Conservation (phyloP, 2,113 vertebrate species). For the Tachycineta bicolor region DNA sequence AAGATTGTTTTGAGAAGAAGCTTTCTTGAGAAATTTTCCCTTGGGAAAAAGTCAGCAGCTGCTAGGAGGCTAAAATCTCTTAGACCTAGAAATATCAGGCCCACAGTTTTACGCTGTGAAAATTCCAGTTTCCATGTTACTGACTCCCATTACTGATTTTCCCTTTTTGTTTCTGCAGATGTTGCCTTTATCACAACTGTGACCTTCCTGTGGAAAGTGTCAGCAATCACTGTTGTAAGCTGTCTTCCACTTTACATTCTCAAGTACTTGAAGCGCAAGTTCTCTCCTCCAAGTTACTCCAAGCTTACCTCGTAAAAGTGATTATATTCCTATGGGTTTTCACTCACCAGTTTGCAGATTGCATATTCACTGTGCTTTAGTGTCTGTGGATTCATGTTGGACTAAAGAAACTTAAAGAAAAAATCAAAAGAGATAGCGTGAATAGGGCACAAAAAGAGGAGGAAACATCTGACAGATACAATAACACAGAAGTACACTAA, state of each 20-base stretch:
- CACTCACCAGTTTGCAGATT: constrained; percentile 13
- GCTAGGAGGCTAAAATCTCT: too few relatives aligned
- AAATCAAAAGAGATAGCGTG: neutral
- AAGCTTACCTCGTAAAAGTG: constrained; percentile 88
- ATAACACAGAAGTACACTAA: constrained; percentile 1
- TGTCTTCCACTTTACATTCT: constrained; percentile 98
- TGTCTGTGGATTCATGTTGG: constrained; percentile 1
- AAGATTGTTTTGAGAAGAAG: too few relatives aligned
- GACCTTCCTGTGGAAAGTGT: constrained; percentile 98
- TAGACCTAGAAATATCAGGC: too few relatives aligned
- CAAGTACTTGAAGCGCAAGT: constrained; percentile 97
- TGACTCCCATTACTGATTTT: neutral
- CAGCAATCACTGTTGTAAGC: constrained; percentile 93
- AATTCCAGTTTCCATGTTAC: neutral
- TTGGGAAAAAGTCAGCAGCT: too few relatives aligned
- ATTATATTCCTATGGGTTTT: neutral
- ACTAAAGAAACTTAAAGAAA: neutral
- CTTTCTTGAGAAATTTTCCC: too few relatives aligned
- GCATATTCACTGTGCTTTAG: constrained; percentile 49
- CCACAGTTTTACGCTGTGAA: neutral
- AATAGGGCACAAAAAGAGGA: constrained; percentile 62
- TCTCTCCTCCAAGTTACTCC: constrained; percentile 96
- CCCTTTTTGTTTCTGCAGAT: constrained; percentile 76
- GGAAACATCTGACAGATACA: constrained; percentile 8
- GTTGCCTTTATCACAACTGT: constrained; percentile 90